phyloP scores from a whole-genome alignment of 1,140 invertebrate species.

The Drosophila sproati region DNA sequence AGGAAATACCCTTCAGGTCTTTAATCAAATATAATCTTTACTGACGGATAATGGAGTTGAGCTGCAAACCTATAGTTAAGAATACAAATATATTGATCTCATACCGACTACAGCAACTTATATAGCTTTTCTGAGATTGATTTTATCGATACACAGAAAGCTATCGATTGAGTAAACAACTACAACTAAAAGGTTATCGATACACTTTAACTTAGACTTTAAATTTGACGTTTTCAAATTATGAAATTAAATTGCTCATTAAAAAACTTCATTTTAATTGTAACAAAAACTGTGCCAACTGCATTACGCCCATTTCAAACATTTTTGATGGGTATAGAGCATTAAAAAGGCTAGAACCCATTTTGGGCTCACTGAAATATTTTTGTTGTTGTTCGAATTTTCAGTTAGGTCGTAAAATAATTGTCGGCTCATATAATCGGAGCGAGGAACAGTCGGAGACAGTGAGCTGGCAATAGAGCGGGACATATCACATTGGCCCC shows the following conservation, averaged over 20 bases:
- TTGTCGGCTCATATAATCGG: constrained; percentile 55
- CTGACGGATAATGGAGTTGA: no score
- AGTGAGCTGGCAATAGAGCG: constrained; percentile 69
- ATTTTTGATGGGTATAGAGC: background rate
- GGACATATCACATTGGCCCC: constrained; percentile 76
- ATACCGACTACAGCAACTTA: no score
- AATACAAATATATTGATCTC: no score
- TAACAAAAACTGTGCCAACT: background rate
- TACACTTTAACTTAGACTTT: no score
- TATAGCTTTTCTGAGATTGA: no score
- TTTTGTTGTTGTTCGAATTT: constrained; percentile 51
- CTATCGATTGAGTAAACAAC: no score
- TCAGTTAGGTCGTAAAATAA: constrained; percentile 80
- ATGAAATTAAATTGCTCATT: no score
- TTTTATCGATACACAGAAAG: no score
- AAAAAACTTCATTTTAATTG: background rate
- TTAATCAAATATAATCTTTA: no score
- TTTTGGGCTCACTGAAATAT: constrained; percentile 48
- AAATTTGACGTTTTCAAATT: no score
- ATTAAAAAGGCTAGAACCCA: constrained; percentile 27
- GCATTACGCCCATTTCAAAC: background rate
- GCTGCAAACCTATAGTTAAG: no score
- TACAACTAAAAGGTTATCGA: no score
- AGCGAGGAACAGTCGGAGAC: constrained; percentile 25
- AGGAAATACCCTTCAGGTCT: background rate